Evolutionary conservation across 2,113 vertebrate species (phyloP).

Genomic region (Sialia sialis): DNA sequence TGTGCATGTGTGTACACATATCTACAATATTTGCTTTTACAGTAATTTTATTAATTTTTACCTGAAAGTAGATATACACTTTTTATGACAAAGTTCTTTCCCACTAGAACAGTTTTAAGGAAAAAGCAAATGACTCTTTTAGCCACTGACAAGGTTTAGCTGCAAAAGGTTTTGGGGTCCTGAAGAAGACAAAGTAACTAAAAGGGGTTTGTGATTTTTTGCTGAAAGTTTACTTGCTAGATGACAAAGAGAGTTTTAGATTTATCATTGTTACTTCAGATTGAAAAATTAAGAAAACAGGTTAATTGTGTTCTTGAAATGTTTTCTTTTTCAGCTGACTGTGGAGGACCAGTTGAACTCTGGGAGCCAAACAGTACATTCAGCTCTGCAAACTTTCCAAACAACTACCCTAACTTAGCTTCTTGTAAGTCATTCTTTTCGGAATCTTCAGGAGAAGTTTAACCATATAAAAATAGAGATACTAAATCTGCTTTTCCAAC

Average conservation of each 20-base stretch:
- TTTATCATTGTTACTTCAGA: not conserved
- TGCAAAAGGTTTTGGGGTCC: not conserved
- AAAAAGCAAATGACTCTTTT: not conserved
- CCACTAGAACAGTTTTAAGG: not conserved
- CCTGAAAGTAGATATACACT: not conserved
- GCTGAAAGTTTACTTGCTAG: not conserved
- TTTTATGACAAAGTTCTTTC: not conserved
- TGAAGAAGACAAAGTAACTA: not conserved
- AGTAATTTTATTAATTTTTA: not conserved
- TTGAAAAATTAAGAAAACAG: not conserved
- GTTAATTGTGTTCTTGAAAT: not conserved
- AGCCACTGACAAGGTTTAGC: not conserved
- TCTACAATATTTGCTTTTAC: not conserved
- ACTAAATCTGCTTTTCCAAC: not conserved
- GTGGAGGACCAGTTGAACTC: constrained; percentile 87
- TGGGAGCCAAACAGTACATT: constrained; percentile 88
- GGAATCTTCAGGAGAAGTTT: not conserved
- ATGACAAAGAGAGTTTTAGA: not conserved
- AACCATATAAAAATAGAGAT: not conserved
- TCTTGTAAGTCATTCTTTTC: constrained; percentile 79
- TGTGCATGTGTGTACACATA: not conserved
- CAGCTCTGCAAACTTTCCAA: constrained; percentile 84
- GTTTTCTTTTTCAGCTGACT: constrained; percentile 78
- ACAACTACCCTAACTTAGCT: constrained; percentile 77
- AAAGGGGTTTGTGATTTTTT: not conserved